These are phyloP conservation scores for Parnassius apollo DNA, from an alignment of 2,888 invertebrate species.

Conservation along the genomic window DNA sequence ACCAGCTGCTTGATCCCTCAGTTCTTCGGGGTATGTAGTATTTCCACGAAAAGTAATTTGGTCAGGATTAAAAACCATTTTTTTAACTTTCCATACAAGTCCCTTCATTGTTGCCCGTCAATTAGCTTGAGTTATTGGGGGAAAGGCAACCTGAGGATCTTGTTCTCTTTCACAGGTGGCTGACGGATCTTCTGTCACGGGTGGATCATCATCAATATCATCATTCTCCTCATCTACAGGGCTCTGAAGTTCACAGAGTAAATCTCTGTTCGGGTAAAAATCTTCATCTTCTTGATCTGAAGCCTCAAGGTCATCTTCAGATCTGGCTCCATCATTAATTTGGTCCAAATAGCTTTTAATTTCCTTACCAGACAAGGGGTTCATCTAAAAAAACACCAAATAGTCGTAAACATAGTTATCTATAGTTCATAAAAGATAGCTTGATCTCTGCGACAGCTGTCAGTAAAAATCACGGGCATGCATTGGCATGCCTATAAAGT, in stretches of 20 bases:
- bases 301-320: slow-evolving; percentile 43
- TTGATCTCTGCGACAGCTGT: no score
- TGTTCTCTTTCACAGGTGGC: slow-evolving; percentile 39
- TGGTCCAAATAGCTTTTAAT: slow-evolving; percentile 42
- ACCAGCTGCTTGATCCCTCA: slow-evolving; percentile 39
- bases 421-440: no score
- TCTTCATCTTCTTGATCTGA: slow-evolving; percentile 40
- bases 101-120: slow-evolving; percentile 41
- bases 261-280: slow-evolving; percentile 42
- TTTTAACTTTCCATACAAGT: slow-evolving; percentile 42
- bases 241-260: slow-evolving; percentile 42
- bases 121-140: slow-evolving; percentile 41
- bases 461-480: no score
- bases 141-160: slow-evolving; percentile 42
- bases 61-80: slow-evolving; percentile 42
- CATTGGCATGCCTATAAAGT: no score
- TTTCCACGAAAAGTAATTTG: slow-evolving; percentile 30
- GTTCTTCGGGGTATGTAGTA: slow-evolving; percentile 27
- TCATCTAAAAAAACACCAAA: slow-evolving; percentile 38
- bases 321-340: slow-evolving; percentile 39
- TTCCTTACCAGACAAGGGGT: slow-evolving; percentile 38
- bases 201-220: slow-evolving; percentile 36
- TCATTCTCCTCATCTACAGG: slow-evolving; percentile 39
- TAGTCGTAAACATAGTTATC: slow-evolving; percentile 35
- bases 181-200: slow-evolving; percentile 39